These are phyloP conservation scores for Volucella inanis DNA, from an alignment of 2,888 invertebrate species.

Conservation along the genomic window DNA sequence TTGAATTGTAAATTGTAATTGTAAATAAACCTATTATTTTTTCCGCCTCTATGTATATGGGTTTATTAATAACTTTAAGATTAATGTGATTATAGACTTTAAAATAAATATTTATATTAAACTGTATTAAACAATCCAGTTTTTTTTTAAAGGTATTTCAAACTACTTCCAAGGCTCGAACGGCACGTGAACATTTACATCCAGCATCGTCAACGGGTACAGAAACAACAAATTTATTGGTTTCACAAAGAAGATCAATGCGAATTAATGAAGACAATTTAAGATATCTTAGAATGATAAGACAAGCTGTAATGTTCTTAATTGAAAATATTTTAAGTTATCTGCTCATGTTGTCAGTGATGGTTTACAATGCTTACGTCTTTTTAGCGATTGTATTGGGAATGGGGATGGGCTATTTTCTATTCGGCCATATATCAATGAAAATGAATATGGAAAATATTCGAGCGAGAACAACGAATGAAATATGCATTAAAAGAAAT, in stretches of 20 bases:
- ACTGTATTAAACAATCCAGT: no score
- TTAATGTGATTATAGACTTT: no score
- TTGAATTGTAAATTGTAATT: no score
- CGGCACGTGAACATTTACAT: slow-evolving; percentile 76
- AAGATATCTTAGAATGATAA: slow-evolving; percentile 50
- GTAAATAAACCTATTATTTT: no score
- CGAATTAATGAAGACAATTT: slow-evolving; percentile 34
- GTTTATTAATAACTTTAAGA: no score
- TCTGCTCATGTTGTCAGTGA: slow-evolving; percentile 89
- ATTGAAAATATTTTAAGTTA: slow-evolving; percentile 86
- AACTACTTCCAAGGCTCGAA: slow-evolving; percentile 75
- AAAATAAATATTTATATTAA: no score
- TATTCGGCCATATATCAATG: slow-evolving; percentile 84
- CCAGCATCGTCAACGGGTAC: slow-evolving; percentile 74
- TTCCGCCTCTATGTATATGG: no score
- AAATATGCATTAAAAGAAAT: slow-evolving; percentile 82
- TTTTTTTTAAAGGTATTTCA: slow-evolving; percentile 74
- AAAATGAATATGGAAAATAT: slow-evolving; percentile 84
- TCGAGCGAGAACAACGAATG: slow-evolving; percentile 82
- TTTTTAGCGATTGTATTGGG: slow-evolving; percentile 87
- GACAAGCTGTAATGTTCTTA: slow-evolving; percentile 76
- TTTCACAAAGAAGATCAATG: slow-evolving; percentile 40
- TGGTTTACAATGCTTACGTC: slow-evolving; percentile 89
- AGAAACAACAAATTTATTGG: slow-evolving; percentile 76
- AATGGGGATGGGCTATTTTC: slow-evolving; percentile 85